Evolutionary conservation across 1,140 invertebrate species (phyloP).

Genomic region (Drosophila suzukii): DNA sequence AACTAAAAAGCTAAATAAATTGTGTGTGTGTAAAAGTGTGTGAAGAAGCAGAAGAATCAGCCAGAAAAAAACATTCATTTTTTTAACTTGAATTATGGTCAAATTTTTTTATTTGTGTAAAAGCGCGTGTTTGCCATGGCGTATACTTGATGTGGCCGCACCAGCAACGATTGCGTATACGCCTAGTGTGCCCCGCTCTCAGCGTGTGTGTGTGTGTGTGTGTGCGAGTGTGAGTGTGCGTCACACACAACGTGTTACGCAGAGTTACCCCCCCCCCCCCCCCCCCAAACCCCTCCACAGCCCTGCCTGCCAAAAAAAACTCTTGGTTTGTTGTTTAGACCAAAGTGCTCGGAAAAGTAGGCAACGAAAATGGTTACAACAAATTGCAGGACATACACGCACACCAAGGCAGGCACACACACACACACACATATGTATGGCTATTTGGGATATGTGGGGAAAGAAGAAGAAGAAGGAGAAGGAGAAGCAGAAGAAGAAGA

Average conservation of each 20-base stretch:
- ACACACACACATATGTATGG: constrained; percentile 1
- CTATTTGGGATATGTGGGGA: neutral
- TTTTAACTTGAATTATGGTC: constrained; percentile 1
- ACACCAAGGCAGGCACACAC: neutral
- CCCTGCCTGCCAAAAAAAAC: constrained; percentile 3
- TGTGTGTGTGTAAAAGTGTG: constrained; percentile 5
- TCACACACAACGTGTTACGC: constrained; percentile 62
- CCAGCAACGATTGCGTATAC: constrained; percentile 71
- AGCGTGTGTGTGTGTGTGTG: constrained; percentile 24
- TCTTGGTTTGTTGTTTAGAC: constrained; percentile 45
- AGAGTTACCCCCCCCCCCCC: constrained; percentile 18
- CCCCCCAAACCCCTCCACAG: too few relatives aligned
- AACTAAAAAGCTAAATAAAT: constrained; percentile 3
- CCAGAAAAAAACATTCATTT: constrained; percentile 18
- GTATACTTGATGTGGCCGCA: constrained; percentile 68
- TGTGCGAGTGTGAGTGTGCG: constrained; percentile 43
- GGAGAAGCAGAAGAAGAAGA: neutral
- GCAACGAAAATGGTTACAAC: constrained; percentile 49
- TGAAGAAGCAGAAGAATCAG: neutral
- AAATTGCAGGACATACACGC: constrained; percentile 15
- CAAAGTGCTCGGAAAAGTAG: constrained; percentile 47
- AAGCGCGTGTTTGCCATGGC: constrained; percentile 61
- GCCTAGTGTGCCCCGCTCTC: constrained; percentile 36
- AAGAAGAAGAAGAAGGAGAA: neutral
- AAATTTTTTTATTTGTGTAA: constrained; percentile 30